These are phyloP conservation scores for Miniopterus natalensis DNA, from an alignment of 2,113 vertebrate genomes.

Conservation along the genomic window DNA sequence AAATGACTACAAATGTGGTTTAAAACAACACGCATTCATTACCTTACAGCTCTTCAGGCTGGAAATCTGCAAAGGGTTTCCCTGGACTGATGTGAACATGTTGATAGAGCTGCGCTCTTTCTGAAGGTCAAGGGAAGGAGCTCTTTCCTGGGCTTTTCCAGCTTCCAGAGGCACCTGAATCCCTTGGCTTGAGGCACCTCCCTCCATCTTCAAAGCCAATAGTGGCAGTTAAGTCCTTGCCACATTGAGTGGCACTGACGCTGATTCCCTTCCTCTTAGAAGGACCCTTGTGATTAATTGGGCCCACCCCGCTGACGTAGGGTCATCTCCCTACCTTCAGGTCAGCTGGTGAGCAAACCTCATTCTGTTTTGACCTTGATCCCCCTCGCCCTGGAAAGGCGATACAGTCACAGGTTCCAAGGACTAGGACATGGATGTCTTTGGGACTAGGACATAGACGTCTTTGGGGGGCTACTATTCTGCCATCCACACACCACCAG, in stretches of 20 bases:
- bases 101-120: not conserved
- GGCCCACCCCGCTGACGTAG: not conserved
- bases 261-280: not conserved
- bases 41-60: not conserved
- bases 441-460: not conserved
- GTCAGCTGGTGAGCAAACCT: not conserved
- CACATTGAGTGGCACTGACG: not conserved
- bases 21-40: not conserved
- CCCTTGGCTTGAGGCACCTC: not conserved
- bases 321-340: not conserved
- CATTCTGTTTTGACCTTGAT: not conserved
- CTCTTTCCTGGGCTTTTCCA: not conserved
- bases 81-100: not conserved
- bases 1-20: not conserved
- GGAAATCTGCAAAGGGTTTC: not conserved
- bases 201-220: not conserved
- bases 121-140: not conserved
- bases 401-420: not conserved
- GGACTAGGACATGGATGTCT: not conserved
- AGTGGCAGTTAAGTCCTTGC: not conserved
- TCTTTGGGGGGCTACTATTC: not conserved
- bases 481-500: not conserved
- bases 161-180: not conserved
- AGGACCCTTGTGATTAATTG: not conserved
- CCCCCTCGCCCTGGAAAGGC: not conserved